Evolutionary conservation across 2,113 vertebrate species (phyloP).

Genomic region (Meleagris gallopavo): DNA sequence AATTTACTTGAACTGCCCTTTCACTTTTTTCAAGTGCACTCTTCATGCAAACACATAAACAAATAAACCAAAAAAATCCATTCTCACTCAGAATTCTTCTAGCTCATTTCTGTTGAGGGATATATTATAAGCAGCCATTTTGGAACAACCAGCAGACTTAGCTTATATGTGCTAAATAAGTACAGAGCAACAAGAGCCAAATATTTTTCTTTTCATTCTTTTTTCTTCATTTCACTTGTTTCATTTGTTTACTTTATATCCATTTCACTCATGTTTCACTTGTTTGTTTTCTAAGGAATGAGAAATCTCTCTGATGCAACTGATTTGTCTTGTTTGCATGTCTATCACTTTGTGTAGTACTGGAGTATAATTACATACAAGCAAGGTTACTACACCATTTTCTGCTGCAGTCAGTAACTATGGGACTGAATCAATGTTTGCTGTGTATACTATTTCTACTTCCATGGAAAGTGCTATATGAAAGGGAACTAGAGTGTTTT

Average conservation of each 20-base stretch:
- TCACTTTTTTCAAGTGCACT: conserved; percentile 11
- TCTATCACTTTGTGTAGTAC: background rate
- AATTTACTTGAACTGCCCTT: background rate
- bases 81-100: background rate
- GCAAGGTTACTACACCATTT: background rate
- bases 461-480: background rate
- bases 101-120: background rate
- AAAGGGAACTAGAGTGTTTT: background rate
- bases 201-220: background rate
- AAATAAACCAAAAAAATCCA: conserved; percentile 1
- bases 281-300: background rate
- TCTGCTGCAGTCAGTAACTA: background rate
- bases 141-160: background rate
- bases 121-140: background rate
- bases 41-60: background rate
- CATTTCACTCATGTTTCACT: background rate
- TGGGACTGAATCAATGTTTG: background rate
- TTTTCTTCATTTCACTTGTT: background rate
- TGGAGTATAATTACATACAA: background rate
- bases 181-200: background rate
- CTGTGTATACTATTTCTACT: background rate
- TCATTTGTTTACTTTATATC: background rate
- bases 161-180: background rate
- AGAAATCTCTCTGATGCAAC: background rate
- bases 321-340: background rate